phyloP scores from a whole-genome alignment of 2,797 vertebrate genomes.

The Clarias laeviceps region DNA sequence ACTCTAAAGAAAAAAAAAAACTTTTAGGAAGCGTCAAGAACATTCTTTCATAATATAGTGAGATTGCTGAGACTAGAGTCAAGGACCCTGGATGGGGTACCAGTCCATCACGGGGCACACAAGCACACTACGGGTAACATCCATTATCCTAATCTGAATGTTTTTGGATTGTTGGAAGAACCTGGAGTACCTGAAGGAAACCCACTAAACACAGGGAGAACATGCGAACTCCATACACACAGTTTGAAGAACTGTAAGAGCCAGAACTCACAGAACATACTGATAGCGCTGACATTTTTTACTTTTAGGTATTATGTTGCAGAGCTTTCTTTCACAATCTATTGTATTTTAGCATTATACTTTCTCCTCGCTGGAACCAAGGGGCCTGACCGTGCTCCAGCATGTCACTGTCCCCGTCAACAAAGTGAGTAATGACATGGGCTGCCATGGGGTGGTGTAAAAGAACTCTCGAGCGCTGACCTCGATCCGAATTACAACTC shows the following conservation, averaged over 20 bases:
- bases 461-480: neutral
- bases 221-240: no score
- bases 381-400: neutral
- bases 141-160: no score
- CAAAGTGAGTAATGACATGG: neutral
- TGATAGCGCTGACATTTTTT: neutral
- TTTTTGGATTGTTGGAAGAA: no score
- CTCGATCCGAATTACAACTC: neutral
- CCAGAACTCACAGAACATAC: neutral
- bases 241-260: neutral
- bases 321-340: no score
- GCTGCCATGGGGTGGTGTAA: neutral
- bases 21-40: conserved; percentile 20
- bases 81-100: neutral
- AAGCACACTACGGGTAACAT: no score
- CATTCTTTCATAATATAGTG: neutral
- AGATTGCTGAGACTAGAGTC: neutral
- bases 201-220: no score
- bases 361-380: neutral
- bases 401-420: neutral
- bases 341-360: neutral
- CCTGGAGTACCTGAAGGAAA: no score
- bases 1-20: conserved; percentile 29
- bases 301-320: neutral
- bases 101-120: no score